Evolutionary conservation across 2,888 invertebrate genomes (phyloP), one percentile per base, ranked within the genome.

Genomic region (Caenorhabditis doughertyi): DNA sequence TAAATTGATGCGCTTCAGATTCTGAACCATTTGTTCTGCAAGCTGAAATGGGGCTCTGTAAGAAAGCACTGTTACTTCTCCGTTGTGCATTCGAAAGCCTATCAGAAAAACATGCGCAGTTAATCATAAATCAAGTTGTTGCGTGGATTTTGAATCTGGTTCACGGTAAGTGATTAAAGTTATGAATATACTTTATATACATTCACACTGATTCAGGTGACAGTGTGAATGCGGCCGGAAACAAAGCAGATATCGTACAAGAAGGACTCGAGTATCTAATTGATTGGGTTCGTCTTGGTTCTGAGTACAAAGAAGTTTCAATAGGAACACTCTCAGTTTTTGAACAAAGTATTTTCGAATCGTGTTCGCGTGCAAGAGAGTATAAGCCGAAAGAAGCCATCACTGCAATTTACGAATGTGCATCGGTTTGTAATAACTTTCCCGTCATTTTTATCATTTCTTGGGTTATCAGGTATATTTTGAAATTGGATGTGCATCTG

Each of bases 1-100:
- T 3, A 18, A 13, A 65, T n/a, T n/a, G n/a, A n/a, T n/a, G n/a
- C n/a, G n/a, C n/a, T 81, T 55, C 97, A 90, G 89, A 90, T 64
- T 81, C 85, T 42, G 90, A 90, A 42, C 90, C 90, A 35, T 90
- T 90, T 51, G 84, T 90, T n/a, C 82, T 90, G 3, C 90, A 90
- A 79, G 88, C 90, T 16, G 90, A 90, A 79, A 90, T 90, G 90
- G 90, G 90, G 8, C 82, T 90, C 11, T 73, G 81, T 18, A 82
- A 68, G 9, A 85, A 84, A 32, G 89, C 87, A 0, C 55, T 90
- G 13, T 2, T 5, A 3, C 39, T 84, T 5, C 58, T 84, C 2
- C 47, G 49, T 16, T 35, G 56, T 49, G 56, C 70, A 2, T 77
- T 65, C 35, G 32, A 62, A 13, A 3, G 16, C 16, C 8, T 68